Evolutionary conservation across 2,797 vertebrate species (phyloP).

Genomic region (Enoplosus armatus): DNA sequence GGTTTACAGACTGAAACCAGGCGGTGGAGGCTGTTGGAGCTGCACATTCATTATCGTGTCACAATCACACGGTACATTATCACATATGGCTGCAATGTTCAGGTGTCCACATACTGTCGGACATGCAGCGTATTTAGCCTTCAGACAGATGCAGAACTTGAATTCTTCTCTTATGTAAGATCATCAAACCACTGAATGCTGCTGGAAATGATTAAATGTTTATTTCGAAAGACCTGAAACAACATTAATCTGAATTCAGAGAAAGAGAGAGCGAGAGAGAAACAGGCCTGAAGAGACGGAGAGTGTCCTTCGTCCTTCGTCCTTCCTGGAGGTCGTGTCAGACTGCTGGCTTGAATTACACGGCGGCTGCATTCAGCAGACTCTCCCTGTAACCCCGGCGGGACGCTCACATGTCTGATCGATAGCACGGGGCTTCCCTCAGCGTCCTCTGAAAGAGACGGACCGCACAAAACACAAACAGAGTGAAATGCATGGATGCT

Average conservation of each 20-base stretch:
- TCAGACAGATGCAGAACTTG: too few relatives aligned
- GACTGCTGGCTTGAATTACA: constrained; percentile 36
- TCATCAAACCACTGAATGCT: background rate
- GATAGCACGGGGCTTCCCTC: constrained; percentile 44
- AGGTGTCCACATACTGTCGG: background rate
- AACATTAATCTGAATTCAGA: background rate
- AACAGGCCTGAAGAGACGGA: background rate
- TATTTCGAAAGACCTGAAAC: background rate
- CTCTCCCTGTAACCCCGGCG: background rate
- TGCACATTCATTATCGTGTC: too few relatives aligned
- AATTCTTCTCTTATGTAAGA: background rate
- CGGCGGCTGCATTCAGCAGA: background rate
- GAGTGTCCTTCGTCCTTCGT: constrained; percentile 1
- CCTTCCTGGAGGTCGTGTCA: constrained; percentile 20
- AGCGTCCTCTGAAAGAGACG: constrained; percentile 6
- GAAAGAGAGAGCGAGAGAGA: too few relatives aligned
- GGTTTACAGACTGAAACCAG: too few relatives aligned
- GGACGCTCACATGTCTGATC: constrained; percentile 44
- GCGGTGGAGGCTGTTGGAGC: too few relatives aligned
- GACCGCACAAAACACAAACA: constrained; percentile 10
- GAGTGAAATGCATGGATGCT: background rate
- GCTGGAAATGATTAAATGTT: background rate
- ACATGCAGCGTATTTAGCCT: background rate
- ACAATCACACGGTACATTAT: too few relatives aligned
- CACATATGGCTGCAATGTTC: background rate